phyloP scores from a whole-genome alignment of 2,113 vertebrate genomes.

The Ovis canadensis region DNA sequence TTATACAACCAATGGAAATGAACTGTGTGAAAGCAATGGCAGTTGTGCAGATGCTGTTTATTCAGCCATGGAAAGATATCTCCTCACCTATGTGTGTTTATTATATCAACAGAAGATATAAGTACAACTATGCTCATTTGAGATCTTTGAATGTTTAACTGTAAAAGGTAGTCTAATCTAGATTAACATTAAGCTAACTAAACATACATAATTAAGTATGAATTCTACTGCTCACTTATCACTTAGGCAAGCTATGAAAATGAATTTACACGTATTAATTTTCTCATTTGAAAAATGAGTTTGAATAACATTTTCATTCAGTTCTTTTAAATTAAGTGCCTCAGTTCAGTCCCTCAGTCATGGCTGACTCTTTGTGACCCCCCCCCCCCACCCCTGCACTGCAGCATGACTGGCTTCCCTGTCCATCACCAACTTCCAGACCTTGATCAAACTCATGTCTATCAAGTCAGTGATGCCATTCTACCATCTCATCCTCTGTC shows the following conservation, averaged over 20 bases:
- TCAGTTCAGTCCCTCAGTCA: not conserved
- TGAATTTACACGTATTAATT: not conserved
- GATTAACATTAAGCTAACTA: not conserved
- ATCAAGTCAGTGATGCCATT: not conserved
- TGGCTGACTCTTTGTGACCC: not conserved
- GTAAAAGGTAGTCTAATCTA: not conserved
- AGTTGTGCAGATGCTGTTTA: not conserved
- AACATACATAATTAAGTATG: not conserved
- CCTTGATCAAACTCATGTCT: not conserved
- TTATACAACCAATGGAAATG: not conserved
- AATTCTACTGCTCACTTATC: not conserved
- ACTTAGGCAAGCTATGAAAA: not conserved
- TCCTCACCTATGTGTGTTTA: not conserved
- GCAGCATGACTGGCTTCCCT: not conserved
- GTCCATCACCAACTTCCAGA: not conserved
- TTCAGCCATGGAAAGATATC: not conserved
- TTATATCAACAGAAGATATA: not conserved
- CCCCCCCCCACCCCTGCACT: not conserved
- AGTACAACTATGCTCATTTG: not conserved
- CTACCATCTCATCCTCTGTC: not conserved
- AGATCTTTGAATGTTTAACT: not conserved
- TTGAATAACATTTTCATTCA: not conserved
- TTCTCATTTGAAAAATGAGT: not conserved
- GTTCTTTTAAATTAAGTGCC: not conserved
- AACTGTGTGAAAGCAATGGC: not conserved